A percentile compares a stretch with the other conserved stretches of the same genome.
Evolutionary conservation across 1,140 invertebrate genomes (phyloP).

Genomic region (Belonocnema kinseyi): DNA sequence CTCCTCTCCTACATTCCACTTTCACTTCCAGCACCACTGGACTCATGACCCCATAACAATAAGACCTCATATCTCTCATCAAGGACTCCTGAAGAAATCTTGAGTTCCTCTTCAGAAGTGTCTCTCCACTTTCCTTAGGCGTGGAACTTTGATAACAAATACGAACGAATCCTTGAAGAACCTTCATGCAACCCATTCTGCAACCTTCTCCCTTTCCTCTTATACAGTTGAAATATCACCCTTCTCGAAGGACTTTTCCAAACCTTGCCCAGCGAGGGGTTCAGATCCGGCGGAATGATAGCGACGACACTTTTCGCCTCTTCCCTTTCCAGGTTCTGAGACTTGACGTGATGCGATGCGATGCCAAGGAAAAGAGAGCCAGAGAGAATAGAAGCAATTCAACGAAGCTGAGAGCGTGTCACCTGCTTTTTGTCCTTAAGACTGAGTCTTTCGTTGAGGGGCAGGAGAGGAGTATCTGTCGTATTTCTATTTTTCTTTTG

Average conservation of each 20-base stretch:
- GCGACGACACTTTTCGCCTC: slow-evolving; percentile 33
- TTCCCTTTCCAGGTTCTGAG: slow-evolving; percentile 31
- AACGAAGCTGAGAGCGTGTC: slow-evolving; percentile 55
- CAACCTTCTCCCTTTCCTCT: not conserved
- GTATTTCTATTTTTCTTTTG: slow-evolving; percentile 68
- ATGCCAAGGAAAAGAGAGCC: slow-evolving; percentile 38
- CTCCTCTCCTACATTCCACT: too few relatives aligned
- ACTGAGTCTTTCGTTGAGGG: slow-evolving; percentile 40
- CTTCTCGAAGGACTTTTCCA: slow-evolving; percentile 19
- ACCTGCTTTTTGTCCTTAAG: slow-evolving; percentile 60
- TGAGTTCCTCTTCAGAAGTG: too few relatives aligned
- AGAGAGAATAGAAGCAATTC: slow-evolving; percentile 45
- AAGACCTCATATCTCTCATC: too few relatives aligned
- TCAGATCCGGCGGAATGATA: slow-evolving; percentile 33
- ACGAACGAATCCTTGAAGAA: slow-evolving; percentile 13
- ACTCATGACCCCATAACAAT: too few relatives aligned
- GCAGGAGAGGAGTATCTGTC: slow-evolving; percentile 31
- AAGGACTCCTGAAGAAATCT: too few relatives aligned
- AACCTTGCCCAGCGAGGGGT: slow-evolving; percentile 38
- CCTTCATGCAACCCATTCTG: not conserved
- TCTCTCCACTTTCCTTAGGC: too few relatives aligned
- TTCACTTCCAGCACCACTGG: too few relatives aligned
- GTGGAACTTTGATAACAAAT: not conserved
- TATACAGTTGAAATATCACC: slow-evolving; percentile 36
- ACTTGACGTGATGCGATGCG: not conserved